Conservation (phyloP, 2,113 vertebrate genomes). For the Glaucomys volans region DNA sequence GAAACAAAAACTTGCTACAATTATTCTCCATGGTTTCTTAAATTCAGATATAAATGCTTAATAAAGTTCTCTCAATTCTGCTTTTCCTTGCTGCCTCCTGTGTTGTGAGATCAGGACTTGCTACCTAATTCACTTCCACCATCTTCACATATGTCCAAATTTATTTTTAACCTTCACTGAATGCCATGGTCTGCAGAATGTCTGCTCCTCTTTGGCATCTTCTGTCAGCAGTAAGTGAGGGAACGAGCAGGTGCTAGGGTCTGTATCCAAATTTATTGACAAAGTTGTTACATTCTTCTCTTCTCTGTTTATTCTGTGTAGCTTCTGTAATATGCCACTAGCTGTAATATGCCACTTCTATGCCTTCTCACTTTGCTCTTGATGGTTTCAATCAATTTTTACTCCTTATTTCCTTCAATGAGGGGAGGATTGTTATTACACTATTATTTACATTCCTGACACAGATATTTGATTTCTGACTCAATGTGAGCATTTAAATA, state of each 20-base stretch:
- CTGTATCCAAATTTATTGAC: background rate
- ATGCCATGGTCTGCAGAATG: slow-evolving; percentile 85
- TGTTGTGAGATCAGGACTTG: too few relatives aligned
- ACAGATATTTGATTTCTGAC: background rate
- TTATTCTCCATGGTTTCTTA: too few relatives aligned
- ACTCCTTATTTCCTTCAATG: background rate
- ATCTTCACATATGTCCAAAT: too few relatives aligned
- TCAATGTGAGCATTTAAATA: background rate
- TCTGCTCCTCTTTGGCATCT: slow-evolving; percentile 79
- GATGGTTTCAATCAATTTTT: slow-evolving; percentile 25
- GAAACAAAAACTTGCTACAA: too few relatives aligned
- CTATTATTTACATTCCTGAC: background rate
- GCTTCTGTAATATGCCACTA: background rate
- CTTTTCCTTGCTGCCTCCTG: too few relatives aligned
- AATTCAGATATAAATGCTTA: too few relatives aligned
- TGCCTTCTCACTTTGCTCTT: background rate
- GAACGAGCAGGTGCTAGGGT: background rate
- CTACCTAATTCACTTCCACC: too few relatives aligned
- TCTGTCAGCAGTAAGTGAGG: slow-evolving; percentile 63
- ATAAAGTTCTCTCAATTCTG: too few relatives aligned
- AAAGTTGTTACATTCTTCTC: background rate
- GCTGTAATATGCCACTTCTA: background rate
- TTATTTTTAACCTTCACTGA: slow-evolving; percentile 81
- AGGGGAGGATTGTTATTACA: background rate
- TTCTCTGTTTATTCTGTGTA: background rate